Base-by-base conservation (phyloP, 2,888 invertebrate species). In the Gastrophysa polygoni region DNA sequence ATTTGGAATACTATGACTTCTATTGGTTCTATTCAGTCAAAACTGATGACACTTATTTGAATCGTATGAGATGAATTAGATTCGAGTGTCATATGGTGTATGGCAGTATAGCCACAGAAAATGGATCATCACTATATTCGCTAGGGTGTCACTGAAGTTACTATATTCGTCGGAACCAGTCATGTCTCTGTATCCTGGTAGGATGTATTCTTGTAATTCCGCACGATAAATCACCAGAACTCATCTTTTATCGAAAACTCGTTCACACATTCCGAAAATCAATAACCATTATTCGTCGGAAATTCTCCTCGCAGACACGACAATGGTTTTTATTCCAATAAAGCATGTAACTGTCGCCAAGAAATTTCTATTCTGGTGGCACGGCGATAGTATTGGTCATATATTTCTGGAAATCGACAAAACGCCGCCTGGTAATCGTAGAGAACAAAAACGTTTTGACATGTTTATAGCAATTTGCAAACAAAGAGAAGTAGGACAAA, bases 401-500 rank as follows among this genome's bases (percentile, higher is more conserved):
- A 69, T 60, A 65, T 66, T 65, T 60, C 49, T 51, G 48, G 49
- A 57, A 67, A 64, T 68, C 66, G 68, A 67, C 66, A 60, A 66
- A 67, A 63, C 62, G 58, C 61, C 48, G 61, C 60, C 63, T 66
- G 63, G 64, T 67, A 68, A 66, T 62, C 67, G 61, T 55, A 63
- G 63, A 65, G 59, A 68, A 54, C 66, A 47, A 68, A 64, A 68
- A 71, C 65, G 57, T 67, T 61, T 52, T 68, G 71, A 70, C 69
- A 69, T 67, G 59, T 71, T 70, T 69, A 69, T 69, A 58, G 71
- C 66, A 64, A 49, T 57, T 63, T 66, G 63, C 64, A 59, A 59
- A 61, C 61, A 61, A 62, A 58, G 58, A 38, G 38, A 38, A 38
- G 11, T 10, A 38, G 38, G 6, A 14, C 38, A 4, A 3, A 14